phyloP scores from a whole-genome alignment of 1,140 invertebrate genomes.

The Onthophagus taurus region DNA sequence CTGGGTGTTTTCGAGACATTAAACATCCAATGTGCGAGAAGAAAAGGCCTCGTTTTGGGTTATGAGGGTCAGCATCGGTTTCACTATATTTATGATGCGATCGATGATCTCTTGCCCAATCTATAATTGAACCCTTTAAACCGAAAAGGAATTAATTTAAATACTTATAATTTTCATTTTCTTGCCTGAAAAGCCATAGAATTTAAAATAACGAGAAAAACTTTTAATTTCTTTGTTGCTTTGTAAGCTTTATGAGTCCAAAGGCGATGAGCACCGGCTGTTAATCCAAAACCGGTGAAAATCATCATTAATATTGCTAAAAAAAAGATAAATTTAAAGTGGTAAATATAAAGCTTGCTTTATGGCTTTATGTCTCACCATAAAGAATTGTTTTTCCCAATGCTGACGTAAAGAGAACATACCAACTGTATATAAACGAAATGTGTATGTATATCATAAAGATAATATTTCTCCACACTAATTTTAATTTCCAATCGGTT shows the following conservation, averaged over 20 bases:
- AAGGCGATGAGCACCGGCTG: constrained; percentile 87
- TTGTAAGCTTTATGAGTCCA: constrained; percentile 94
- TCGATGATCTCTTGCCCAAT: constrained; percentile 91
- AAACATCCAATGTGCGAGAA: constrained; percentile 93
- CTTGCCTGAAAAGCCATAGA: constrained; percentile 79
- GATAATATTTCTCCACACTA: too few relatives aligned
- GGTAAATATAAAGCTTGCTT: background rate
- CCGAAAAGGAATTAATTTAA: too few relatives aligned
- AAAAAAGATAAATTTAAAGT: constrained; percentile 31
- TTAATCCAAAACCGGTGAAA: constrained; percentile 69
- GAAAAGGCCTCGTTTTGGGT: constrained; percentile 87
- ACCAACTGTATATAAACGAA: too few relatives aligned
- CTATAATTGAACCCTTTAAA: constrained; percentile 61
- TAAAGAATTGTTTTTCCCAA: too few relatives aligned
- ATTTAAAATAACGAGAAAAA: constrained; percentile 70
- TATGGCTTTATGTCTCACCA: too few relatives aligned
- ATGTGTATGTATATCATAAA: too few relatives aligned
- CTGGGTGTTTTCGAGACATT: constrained; percentile 77
- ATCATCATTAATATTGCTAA: constrained; percentile 61
- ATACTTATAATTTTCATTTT: too few relatives aligned
- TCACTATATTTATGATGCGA: constrained; percentile 75
- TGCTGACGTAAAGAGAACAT: too few relatives aligned
- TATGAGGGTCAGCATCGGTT: constrained; percentile 91
- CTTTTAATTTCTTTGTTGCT: constrained; percentile 74
- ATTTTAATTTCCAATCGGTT: too few relatives aligned